These are phyloP conservation scores for Sebastes nivosus DNA, from an alignment of 2,797 vertebrate species.

Conservation along the genomic window DNA sequence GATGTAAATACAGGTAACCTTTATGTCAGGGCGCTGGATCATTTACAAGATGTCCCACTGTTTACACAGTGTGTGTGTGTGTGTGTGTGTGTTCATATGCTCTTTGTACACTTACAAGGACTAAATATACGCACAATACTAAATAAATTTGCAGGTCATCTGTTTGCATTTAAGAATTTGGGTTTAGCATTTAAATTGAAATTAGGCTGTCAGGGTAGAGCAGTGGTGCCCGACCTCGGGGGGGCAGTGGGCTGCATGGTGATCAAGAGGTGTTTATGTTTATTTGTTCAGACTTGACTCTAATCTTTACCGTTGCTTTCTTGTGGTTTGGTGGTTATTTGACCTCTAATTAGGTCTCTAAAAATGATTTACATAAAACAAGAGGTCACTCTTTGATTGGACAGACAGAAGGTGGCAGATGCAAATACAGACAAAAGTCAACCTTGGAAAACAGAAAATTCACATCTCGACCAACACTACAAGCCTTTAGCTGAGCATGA, in stretches of 20 bases:
- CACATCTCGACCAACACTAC: too few relatives aligned
- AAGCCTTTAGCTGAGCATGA: too few relatives aligned
- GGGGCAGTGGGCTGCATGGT: too few relatives aligned
- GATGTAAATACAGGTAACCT: conserved; percentile 56
- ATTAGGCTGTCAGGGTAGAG: too few relatives aligned
- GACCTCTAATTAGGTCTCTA: background rate
- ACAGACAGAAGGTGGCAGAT: too few relatives aligned
- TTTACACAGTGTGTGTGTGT: background rate
- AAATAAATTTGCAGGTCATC: background rate
- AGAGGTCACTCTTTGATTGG: too few relatives aligned
- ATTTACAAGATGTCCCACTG: conserved; percentile 63
- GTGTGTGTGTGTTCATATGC: background rate
- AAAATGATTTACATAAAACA: background rate
- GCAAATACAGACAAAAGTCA: too few relatives aligned
- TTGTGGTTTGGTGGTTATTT: background rate
- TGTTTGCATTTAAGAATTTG: background rate
- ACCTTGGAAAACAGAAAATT: too few relatives aligned
- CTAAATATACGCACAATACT: background rate
- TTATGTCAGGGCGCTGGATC: conserved; percentile 61
- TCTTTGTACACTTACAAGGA: background rate
- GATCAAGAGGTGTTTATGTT: background rate
- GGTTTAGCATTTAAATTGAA: background rate
- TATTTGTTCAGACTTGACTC: background rate
- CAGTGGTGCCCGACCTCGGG: too few relatives aligned
- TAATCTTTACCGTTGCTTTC: background rate